These are phyloP conservation scores for Ectropis grisescens DNA, from an alignment of 1,140 invertebrate genomes.

Conservation along the genomic window DNA sequence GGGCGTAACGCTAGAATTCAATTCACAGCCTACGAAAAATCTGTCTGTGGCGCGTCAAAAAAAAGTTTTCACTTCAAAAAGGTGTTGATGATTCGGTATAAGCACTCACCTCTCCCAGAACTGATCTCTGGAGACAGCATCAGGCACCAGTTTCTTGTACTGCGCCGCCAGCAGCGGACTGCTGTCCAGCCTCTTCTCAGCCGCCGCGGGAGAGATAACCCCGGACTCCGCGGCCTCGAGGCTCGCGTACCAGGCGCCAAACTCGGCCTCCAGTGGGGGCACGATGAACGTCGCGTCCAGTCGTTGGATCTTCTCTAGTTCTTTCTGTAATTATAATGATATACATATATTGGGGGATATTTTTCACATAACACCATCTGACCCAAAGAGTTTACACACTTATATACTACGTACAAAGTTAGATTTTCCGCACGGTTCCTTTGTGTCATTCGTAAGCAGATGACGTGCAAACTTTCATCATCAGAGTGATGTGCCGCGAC, in stretches of 20 bases:
- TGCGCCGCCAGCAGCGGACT: constrained; percentile 63
- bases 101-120: constrained; percentile 73
- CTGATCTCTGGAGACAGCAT: constrained; percentile 64
- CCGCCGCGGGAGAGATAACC: constrained; percentile 22
- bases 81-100: too few relatives aligned
- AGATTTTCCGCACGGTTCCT: too few relatives aligned
- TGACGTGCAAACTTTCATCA: too few relatives aligned
- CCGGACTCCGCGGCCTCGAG: constrained; percentile 22
- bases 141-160: constrained; percentile 69
- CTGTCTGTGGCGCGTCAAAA: too few relatives aligned
- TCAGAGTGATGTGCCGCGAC: too few relatives aligned
- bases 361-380: too few relatives aligned
- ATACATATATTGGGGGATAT: neutral
- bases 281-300: constrained; percentile 65
- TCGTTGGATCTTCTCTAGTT: constrained; percentile 59
- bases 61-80: too few relatives aligned
- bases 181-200: constrained; percentile 54
- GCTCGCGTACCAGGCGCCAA: constrained; percentile 40
- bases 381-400: too few relatives aligned
- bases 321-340: constrained; percentile 52
- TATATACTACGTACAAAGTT: too few relatives aligned
- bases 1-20: too few relatives aligned
- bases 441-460: too few relatives aligned
- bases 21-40: too few relatives aligned
- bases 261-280: constrained; percentile 46